phyloP scores from a whole-genome alignment of 2,888 invertebrate species.

The Pocota personata region DNA sequence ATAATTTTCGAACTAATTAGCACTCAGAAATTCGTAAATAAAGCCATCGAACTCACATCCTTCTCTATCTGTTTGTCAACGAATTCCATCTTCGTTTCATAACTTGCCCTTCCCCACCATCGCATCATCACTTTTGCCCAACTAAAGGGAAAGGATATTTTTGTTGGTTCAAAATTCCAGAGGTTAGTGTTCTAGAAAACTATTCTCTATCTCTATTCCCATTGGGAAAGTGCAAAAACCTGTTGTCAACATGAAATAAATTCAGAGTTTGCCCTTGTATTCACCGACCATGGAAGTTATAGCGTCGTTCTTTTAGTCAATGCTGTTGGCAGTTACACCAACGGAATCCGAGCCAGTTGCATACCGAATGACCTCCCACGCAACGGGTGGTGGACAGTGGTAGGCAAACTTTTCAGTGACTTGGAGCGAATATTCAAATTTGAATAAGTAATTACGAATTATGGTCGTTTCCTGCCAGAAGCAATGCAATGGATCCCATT shows the following conservation, averaged over 20 bases:
- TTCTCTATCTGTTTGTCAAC: not conserved
- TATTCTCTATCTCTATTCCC: not conserved
- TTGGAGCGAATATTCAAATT: slow-evolving; percentile 65
- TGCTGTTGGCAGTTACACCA: slow-evolving; percentile 27
- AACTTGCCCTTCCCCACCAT: not conserved
- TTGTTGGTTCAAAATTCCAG: not conserved
- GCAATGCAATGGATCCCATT: slow-evolving; percentile 57
- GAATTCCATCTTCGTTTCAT: not conserved
- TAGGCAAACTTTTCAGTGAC: slow-evolving; percentile 42
- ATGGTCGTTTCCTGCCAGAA: slow-evolving; percentile 70
- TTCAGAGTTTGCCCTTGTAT: slow-evolving; percentile 25
- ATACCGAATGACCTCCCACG: slow-evolving; percentile 25
- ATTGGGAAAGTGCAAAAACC: slow-evolving; percentile 45
- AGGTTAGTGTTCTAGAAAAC: slow-evolving; percentile 30
- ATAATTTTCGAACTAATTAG: slow-evolving; percentile 32
- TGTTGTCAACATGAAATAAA: slow-evolving; percentile 65
- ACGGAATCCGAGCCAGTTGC: not conserved
- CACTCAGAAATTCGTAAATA: slow-evolving; percentile 9
- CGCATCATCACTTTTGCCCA: not conserved
- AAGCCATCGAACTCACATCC: slow-evolving; percentile 26
- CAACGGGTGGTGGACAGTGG: slow-evolving; percentile 4
- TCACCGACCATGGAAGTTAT: slow-evolving; percentile 25
- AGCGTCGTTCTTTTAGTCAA: slow-evolving; percentile 9
- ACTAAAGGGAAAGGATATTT: not conserved
- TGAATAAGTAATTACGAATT: slow-evolving; percentile 73